Base-by-base conservation (phyloP, 2,113 vertebrate species). In the Coryphaenoides rupestris region DNA sequence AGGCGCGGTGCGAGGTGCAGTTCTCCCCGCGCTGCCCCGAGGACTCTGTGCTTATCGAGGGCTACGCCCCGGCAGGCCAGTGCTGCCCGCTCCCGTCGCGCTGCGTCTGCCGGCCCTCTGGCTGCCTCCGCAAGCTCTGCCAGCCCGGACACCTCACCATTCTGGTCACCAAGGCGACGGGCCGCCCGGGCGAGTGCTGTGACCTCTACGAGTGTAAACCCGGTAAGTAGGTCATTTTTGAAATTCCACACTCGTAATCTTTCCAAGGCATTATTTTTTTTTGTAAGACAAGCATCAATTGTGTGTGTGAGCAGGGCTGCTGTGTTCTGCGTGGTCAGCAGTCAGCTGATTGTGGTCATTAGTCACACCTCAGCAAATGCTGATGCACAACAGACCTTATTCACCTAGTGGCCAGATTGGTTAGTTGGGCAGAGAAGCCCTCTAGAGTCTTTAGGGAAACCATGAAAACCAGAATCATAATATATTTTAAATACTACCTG, bases 141-240 rank as follows among this genome's bases (percentile, higher is more conserved):
- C 94, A 94, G 0, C 93, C 93, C 1, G 92, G 94, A 58, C 93
- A 93, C 78, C 90, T 94, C 86, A 95, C 94, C 80, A 95, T 96
- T 65, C 75, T 96, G 57, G 91, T 95, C 72, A 94, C 94, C 33
- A 95, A 95, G 77, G 93, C 93, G 75, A 94, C 93, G 55, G 93
- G 93, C 80, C 94, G 94, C 64, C 94, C 94, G 9, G 94, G 94
- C 21, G 92, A 95, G 78, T 96, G 94, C 77, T 96, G 94, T 76
- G 94, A 96, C 86, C 92, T 94, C 63, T 95, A 94, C 82, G 94
- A 95, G 86, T 96, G 94, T 89, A 95, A 95, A 84, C 94, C 93
- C 92, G 94, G 94, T 95, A 87, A 52, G 57, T 17, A 60, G 47
- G n/a, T 17, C 47, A 13, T 16, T n/a, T 50, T n/a, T 50, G 47